A percentile compares a stretch with the other conserved stretches of the same genome.
phyloP scores from a whole-genome alignment of 2,113 vertebrate genomes.

The Chionis minor region DNA sequence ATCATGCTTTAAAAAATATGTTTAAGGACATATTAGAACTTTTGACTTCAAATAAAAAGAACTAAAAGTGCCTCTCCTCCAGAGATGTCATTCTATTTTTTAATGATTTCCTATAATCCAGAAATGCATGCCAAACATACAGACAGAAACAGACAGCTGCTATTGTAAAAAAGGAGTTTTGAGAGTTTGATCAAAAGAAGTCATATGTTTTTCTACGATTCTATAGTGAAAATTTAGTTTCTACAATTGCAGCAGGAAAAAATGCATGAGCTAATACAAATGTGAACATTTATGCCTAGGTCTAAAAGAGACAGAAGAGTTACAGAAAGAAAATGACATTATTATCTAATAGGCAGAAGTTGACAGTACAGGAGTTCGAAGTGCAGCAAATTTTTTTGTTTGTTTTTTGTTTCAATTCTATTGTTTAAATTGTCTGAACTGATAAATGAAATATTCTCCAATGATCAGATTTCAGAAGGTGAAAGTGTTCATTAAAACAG shows the following conservation, averaged over 20 bases:
- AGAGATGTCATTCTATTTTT: background rate
- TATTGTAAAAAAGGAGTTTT: background rate
- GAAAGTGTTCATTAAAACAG: background rate
- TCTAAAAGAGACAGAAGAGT: background rate
- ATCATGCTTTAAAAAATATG: background rate
- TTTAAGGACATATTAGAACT: background rate
- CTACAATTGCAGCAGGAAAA: background rate
- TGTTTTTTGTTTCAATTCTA: background rate
- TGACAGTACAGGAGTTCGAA: background rate
- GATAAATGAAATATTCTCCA: background rate
- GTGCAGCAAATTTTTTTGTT: background rate
- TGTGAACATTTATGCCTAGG: background rate
- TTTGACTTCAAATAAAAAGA: background rate
- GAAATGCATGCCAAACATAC: background rate
- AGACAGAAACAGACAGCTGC: background rate
- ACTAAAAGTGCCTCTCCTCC: background rate
- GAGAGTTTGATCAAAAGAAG: background rate
- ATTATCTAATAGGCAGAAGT: background rate
- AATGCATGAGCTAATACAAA: background rate
- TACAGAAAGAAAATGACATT: background rate
- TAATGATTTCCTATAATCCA: background rate
- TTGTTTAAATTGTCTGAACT: background rate
- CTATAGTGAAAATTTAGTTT: background rate
- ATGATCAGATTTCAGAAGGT: background rate
- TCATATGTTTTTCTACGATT: background rate